These are phyloP conservation scores for Notarius quadriscutis DNA, from an alignment of 2,113 vertebrate genomes.

Conservation along the genomic window DNA sequence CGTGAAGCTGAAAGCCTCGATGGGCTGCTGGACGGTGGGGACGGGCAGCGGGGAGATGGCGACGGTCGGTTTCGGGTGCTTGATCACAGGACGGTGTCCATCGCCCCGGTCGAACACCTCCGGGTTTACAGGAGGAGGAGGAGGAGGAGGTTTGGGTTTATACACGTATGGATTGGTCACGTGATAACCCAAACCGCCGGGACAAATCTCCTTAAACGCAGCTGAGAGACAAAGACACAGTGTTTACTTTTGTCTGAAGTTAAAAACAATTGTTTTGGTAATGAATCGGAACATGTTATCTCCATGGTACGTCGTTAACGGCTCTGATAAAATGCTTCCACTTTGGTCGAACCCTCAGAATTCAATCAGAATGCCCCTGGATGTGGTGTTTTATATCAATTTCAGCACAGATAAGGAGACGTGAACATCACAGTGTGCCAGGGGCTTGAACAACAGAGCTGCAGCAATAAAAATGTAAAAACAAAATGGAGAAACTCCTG, in stretches of 20 bases:
- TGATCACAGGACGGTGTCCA: constrained; percentile 69
- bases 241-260: not conserved
- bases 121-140: constrained; percentile 36
- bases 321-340: not conserved
- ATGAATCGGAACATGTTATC: not conserved
- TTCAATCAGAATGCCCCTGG: not conserved
- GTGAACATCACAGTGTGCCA: not conserved
- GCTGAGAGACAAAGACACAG: constrained; percentile 73
- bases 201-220: constrained; percentile 98
- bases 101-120: constrained; percentile 61
- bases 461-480: not conserved
- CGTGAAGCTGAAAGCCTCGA: constrained; percentile 85
- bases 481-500: not conserved
- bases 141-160: constrained; percentile 76
- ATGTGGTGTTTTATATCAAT: not conserved
- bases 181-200: constrained; percentile 98
- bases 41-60: constrained; percentile 79
- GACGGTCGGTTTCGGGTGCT: constrained; percentile 78
- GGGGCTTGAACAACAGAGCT: not conserved
- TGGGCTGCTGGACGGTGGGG: constrained; percentile 85
- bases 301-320: not conserved
- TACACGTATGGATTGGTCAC: constrained; percentile 84
- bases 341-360: not conserved
- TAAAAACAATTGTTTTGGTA: not conserved
- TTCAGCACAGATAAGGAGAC: not conserved